Percentiles rank a stretch among this genome's conserved stretches.
phyloP scores from a whole-genome alignment of 2,888 invertebrate species.

The Alsophila aescularia region DNA sequence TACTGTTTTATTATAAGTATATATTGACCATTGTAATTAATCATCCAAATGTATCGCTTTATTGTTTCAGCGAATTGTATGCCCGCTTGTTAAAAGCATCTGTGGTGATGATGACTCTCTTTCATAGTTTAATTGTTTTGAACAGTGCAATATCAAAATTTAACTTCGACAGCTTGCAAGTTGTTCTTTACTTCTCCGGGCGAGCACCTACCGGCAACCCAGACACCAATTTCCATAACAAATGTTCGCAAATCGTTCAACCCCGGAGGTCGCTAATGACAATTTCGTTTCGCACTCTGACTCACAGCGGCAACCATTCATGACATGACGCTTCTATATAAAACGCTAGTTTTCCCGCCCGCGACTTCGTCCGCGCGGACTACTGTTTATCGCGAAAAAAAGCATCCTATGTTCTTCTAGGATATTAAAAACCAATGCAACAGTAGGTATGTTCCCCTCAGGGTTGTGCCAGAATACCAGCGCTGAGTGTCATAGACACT shows the following conservation, averaged over 20 bases:
- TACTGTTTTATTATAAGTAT: no score
- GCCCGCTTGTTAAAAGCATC: no score
- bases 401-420: no score
- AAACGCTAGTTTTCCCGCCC: no score
- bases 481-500: no score
- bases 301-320: constrained; percentile 48
- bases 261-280: constrained; percentile 65
- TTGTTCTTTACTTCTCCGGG: neutral
- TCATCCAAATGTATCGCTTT: neutral
- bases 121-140: neutral
- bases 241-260: constrained; percentile 55
- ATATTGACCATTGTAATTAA: neutral
- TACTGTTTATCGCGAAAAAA: no score
- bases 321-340: constrained; percentile 42
- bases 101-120: no score
- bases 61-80: neutral
- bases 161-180: neutral
- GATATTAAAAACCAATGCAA: no score
- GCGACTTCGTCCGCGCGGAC: no score
- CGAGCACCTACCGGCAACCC: constrained; percentile 32
- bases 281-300: constrained; percentile 62
- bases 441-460: no score
- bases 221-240: constrained; percentile 41
- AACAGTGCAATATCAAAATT: neutral
- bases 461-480: no score